Conservation (phyloP, 2,113 vertebrate genomes). For the Sinocyclocheilus rhinocerous region DNA sequence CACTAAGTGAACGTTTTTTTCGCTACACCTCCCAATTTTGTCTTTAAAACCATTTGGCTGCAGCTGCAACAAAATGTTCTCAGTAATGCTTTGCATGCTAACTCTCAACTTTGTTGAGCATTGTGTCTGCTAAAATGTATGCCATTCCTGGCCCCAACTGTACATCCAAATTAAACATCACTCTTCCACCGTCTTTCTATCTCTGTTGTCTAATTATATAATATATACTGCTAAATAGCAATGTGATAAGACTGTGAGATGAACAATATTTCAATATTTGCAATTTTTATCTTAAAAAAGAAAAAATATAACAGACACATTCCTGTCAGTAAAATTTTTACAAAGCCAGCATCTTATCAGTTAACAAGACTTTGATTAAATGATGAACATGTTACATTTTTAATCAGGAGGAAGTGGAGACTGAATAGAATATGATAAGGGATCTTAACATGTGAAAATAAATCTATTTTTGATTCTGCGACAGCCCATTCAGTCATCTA, state of each 20-base stretch:
- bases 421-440: constrained; percentile 53
- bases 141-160: too few relatives aligned
- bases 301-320: constrained; percentile 49
- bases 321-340: constrained; percentile 57
- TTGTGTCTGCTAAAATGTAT: not conserved
- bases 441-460: constrained; percentile 33
- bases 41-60: too few relatives aligned
- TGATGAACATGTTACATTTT: constrained; percentile 59
- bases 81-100: not conserved
- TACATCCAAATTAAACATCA: too few relatives aligned
- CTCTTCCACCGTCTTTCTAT: too few relatives aligned
- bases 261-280: not conserved
- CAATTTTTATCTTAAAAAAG: not conserved
- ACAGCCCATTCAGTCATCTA: not conserved
- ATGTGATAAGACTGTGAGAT: constrained; percentile 8
- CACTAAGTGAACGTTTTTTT: too few relatives aligned
- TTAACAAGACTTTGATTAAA: constrained; percentile 56
- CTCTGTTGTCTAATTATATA: too few relatives aligned
- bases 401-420: constrained; percentile 52
- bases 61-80: not conserved
- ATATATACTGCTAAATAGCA: not conserved
- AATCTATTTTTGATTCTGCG: constrained; percentile 53
- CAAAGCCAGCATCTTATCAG: constrained; percentile 54
- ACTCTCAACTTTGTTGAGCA: not conserved
- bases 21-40: too few relatives aligned